Evolutionary conservation across 1,140 invertebrate genomes (phyloP).

Genomic region (Pseudobourletiella spinata): DNA sequence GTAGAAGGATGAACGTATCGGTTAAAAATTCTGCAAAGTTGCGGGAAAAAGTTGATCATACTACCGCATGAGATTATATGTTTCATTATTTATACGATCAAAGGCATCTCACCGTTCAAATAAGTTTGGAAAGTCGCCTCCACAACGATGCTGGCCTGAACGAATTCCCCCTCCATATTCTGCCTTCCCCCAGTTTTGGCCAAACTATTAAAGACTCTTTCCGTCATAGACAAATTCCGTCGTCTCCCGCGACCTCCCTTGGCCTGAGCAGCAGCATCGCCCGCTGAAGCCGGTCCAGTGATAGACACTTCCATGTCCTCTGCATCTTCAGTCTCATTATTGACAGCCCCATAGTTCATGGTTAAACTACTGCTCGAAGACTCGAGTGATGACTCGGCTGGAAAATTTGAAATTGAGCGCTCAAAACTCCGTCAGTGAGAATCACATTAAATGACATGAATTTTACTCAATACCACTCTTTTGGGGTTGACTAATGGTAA

Average conservation of each 20-base stretch:
- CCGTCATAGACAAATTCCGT: slow-evolving; percentile 10
- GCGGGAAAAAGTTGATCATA: background rate
- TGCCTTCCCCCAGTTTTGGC: background rate
- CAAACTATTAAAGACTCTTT: slow-evolving; percentile 25
- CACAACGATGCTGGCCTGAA: background rate
- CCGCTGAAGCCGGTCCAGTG: background rate
- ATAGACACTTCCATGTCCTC: slow-evolving; percentile 6
- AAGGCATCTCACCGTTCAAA: slow-evolving; percentile 2
- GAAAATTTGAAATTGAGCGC: background rate
- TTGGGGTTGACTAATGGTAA: background rate
- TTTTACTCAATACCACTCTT: background rate
- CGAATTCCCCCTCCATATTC: background rate
- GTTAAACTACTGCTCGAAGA: background rate
- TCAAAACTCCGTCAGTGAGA: too few relatives aligned
- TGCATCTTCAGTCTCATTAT: background rate
- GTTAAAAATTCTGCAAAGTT: slow-evolving; percentile 19
- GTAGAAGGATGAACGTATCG: slow-evolving; percentile 22
- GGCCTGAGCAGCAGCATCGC: background rate
- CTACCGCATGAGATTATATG: background rate
- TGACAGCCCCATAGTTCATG: slow-evolving; percentile 1
- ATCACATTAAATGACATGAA: too few relatives aligned
- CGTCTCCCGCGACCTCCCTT: background rate
- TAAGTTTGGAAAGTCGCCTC: slow-evolving; percentile 5
- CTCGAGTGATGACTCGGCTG: background rate
- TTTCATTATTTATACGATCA: background rate